A percentile compares a stretch with the other conserved stretches of the same genome.
These are phyloP conservation scores for Anoplius nigerrimus DNA, from an alignment of 2,888 invertebrate genomes.

Conservation along the genomic window DNA sequence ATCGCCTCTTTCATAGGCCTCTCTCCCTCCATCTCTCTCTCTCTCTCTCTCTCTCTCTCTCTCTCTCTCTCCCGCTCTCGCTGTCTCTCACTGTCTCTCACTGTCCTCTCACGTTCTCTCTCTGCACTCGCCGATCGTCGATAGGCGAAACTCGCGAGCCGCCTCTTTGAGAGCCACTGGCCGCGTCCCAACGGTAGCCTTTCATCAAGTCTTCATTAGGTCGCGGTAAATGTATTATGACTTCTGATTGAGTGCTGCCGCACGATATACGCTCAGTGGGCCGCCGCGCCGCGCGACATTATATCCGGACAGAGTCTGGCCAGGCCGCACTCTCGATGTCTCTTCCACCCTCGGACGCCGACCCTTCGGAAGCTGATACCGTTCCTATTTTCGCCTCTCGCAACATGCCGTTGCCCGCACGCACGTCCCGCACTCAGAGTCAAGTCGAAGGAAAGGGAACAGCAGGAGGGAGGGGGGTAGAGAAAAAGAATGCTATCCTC, in stretches of 20 bases:
- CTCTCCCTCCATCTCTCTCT: no score
- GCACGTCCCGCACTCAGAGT: no score
- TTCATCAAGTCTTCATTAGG: slow-evolving; percentile 75
- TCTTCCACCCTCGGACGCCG: background rate
- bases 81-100: no score
- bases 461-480: no score
- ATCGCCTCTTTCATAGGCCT: no score
- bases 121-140: background rate
- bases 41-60: no score
- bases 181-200: slow-evolving; percentile 64
- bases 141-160: background rate
- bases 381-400: slow-evolving; percentile 2
- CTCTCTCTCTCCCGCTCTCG: no score
- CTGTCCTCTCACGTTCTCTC: no score
- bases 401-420: background rate
- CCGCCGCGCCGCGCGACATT: slow-evolving; percentile 1
- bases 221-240: slow-evolving; percentile 75
- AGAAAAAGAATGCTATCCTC: no score
- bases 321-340: slow-evolving; percentile 5
- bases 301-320: slow-evolving; percentile 18
- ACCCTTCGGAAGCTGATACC: background rate
- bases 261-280: slow-evolving; percentile 33
- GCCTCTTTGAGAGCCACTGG: slow-evolving; percentile 55
- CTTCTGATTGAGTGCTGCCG: slow-evolving; percentile 74
- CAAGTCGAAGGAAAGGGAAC: no score